Evolutionary conservation across 1,140 invertebrate genomes (phyloP), one percentile per base, ranked within the genome.

Genomic region (Dendroctonus valens): DNA sequence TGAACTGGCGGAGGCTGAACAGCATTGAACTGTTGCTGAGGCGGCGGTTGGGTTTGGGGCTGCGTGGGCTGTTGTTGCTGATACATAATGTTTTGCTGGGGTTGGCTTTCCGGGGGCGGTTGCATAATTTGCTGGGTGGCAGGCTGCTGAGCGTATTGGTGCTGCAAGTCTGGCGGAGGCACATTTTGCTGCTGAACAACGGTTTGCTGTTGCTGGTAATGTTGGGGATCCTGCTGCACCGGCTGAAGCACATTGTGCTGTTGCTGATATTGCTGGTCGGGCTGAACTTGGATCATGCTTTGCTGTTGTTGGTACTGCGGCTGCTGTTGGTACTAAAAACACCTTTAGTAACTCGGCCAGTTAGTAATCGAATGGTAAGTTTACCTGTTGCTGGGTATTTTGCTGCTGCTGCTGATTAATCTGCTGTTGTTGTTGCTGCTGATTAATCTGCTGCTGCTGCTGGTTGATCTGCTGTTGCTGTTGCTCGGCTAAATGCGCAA

Each of bases 391-490:
- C 14, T 78, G 79, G 14, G 57, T 12, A 63, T 78, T 79, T 53
- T 82, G 81, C 59, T 78, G 77, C n/a, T 78, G 79, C 72, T 74
- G 72, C 75, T 83, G 62, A 15, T 38, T 41, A 8, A 49, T 57
- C 64, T 71, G 65, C 60, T 49, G 66, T 37, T 57, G 59, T 11
- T 68, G 61, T 14, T 65, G 59, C 14, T 44, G 39, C 14, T 44
- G 39, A 14, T 38, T 54, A n/a, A 52, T 37, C 48, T 79, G 68
- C 69, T 80, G 69, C 76, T 83, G 69, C 76, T 83, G 74, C 77
- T 83, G 63, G 77, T 81, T 69, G 75, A 78, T 61, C 74, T 80
- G 70, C 72, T 76, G 72, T 76, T 83, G 73, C 14, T 63, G 54
- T 59, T 66, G 64, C 11, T 66, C 64, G 38, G 44, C 55, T 66